Base-by-base conservation (phyloP, 2,797 vertebrate species). In the Crypturellus tataupa region DNA sequence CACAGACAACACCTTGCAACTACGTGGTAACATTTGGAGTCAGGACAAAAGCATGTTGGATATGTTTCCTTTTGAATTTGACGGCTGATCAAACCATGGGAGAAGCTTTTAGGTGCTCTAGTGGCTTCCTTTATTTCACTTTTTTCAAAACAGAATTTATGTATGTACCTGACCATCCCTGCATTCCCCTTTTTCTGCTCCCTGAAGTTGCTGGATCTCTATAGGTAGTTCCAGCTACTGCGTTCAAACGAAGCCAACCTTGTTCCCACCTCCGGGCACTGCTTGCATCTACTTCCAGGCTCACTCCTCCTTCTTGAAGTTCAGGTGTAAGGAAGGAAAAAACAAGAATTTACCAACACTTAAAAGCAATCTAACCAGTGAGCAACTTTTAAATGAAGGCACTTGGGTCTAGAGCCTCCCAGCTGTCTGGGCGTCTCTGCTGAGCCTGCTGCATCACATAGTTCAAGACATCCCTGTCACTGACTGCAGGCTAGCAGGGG, bases 401-500 rank as follows among this genome's bases (percentile, higher is more conserved):
- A 77, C 85, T 95, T 88, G 64, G 87, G 91, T 89, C 13, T 88
- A 89, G 72, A 79, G 44, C 49, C 27, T 53, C 65, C 82, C 96
- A 95, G 92, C 91, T 94, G 95, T 63, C 85, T 35, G 65, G 15
- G 29, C 33, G 29, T 78, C 76, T 88, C 91, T 85, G 82, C 94
- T 90, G 87, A 95, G 93, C 79, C 76, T 35, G 4, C 82, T 79
- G 76, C 64, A 91, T 87, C 93, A 65, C 78, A 69, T 18, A 60
- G 93, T 70, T 93, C 90, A 97, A 93, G 84, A 91, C 92, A 86
- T 53, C 77, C 76, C 84, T 95, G 84, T 33, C 91, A 85, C 70
- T 18, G 19, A 47, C 88, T 91, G 83, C 92, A 77, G 89, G 65
- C 89, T 63, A 76, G 91, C 89, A 71, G 91, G 56, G 81, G 89